A percentile compares a stretch with the other conserved stretches of the same genome.
These are phyloP conservation scores for Drosophila pegasa DNA, from an alignment of 2,888 invertebrate genomes.

Conservation along the genomic window DNA sequence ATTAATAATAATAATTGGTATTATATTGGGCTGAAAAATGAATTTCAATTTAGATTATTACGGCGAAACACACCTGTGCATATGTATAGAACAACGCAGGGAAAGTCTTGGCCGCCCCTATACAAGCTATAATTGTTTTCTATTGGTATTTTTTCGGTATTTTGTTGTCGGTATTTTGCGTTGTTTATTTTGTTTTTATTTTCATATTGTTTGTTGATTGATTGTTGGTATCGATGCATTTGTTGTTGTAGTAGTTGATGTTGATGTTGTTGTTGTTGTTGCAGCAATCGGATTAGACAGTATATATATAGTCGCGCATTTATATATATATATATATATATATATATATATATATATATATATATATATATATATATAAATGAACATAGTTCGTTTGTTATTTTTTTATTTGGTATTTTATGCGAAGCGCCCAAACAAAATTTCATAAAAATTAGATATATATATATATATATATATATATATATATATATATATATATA, in stretches of 20 bases:
- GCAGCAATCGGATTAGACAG: slow-evolving; percentile 24
- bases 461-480: slow-evolving; percentile 20
- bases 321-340: slow-evolving; percentile 19
- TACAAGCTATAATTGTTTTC: slow-evolving; percentile 47
- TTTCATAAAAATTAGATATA: slow-evolving; percentile 12
- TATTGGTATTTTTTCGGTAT: slow-evolving; percentile 28
- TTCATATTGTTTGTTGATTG: slow-evolving; percentile 15
- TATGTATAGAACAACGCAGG: slow-evolving; percentile 84
- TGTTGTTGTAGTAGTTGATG: slow-evolving; percentile 27
- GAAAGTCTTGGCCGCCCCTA: slow-evolving; percentile 83
- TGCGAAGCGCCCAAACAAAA: slow-evolving; percentile 46
- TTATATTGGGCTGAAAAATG: slow-evolving; percentile 45
- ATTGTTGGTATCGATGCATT: slow-evolving; percentile 38
- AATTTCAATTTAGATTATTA: slow-evolving; percentile 49
- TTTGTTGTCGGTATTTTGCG: slow-evolving; percentile 33
- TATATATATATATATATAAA: slow-evolving; percentile 41
- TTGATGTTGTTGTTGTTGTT: slow-evolving; percentile 36
- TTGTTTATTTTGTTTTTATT: slow-evolving; percentile 20
- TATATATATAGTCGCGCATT: no score
- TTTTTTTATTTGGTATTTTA: slow-evolving; percentile 33
- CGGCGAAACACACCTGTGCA: slow-evolving; percentile 84
- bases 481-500: slow-evolving; percentile 16
- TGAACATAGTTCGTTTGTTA: slow-evolving; percentile 25
- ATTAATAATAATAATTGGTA: slow-evolving; percentile 18
- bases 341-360: slow-evolving; percentile 21